These are phyloP conservation scores for Epinephelus lanceolatus DNA, from an alignment of 2,113 vertebrate genomes.

Conservation along the genomic window DNA sequence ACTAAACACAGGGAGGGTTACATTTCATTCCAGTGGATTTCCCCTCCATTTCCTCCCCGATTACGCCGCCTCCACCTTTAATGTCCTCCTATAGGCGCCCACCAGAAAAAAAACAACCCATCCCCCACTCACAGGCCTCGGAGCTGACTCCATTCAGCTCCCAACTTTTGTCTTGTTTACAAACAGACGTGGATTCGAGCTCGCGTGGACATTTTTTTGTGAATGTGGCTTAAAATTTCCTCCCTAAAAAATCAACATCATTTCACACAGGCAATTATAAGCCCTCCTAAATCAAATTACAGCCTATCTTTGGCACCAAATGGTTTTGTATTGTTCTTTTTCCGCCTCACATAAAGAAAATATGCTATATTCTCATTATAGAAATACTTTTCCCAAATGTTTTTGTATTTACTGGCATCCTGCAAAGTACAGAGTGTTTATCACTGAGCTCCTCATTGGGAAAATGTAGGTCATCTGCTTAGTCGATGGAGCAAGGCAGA, in stretches of 20 bases:
- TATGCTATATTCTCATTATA: neutral
- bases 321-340: neutral
- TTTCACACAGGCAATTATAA: neutral
- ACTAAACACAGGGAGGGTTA: neutral
- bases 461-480: slow-evolving; percentile 71
- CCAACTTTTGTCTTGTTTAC: slow-evolving; percentile 80
- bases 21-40: neutral
- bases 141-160: slow-evolving; percentile 54
- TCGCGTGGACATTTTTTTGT: neutral
- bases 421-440: neutral
- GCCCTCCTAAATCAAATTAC: neutral
- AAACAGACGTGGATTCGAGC: slow-evolving; percentile 14
- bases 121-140: slow-evolving; percentile 51
- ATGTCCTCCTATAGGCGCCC: slow-evolving; percentile 43
- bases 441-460: neutral
- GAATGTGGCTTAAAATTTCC: neutral
- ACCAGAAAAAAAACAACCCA: slow-evolving; percentile 51
- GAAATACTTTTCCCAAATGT: no score
- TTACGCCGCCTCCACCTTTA: slow-evolving; percentile 27
- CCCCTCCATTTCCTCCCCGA: slow-evolving; percentile 35
- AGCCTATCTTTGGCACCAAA: neutral
- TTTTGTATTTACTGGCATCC: no score
- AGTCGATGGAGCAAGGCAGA: slow-evolving; percentile 43
- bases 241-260: neutral
- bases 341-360: neutral